Evolutionary conservation across 2,888 invertebrate genomes (phyloP).

Genomic region (Trichogramma dendrolimi): DNA sequence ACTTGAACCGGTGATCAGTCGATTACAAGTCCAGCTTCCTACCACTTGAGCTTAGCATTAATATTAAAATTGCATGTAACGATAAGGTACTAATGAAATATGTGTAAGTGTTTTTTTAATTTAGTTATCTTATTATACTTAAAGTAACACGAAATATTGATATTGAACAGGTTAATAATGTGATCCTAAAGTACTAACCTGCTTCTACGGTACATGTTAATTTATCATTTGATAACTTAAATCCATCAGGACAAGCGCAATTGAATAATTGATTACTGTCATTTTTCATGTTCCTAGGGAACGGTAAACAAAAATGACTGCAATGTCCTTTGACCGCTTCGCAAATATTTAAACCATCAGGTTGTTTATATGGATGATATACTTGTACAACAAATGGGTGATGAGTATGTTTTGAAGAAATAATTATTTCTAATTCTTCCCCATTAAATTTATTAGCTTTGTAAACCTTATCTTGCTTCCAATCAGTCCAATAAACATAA

Average conservation of each 20-base stretch:
- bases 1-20: too few species aligned
- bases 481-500: constrained; percentile 96
- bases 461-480: constrained; percentile 90
- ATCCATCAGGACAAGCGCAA: constrained; percentile 86
- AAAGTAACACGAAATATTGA: too few species aligned
- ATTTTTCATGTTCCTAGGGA: constrained; percentile 68
- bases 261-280: constrained; percentile 74
- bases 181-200: constrained; percentile 55
- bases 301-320: constrained; percentile 88
- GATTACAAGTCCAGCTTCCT: too few species aligned
- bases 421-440: constrained; percentile 71
- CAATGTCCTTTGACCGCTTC: constrained; percentile 90
- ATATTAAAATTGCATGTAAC: too few species aligned
- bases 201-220: constrained; percentile 79
- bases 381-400: constrained; percentile 95
- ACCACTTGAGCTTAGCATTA: too few species aligned
- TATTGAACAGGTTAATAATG: too few species aligned
- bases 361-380: constrained; percentile 91
- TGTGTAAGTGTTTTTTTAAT: too few species aligned
- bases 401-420: constrained; percentile 75
- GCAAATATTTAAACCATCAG: constrained; percentile 87
- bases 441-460: constrained; percentile 91
- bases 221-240: constrained; percentile 72
- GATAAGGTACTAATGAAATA: too few species aligned
- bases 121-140: too few species aligned